phyloP scores from a whole-genome alignment of 2,113 vertebrate genomes.

The Synchiropus splendidus region DNA sequence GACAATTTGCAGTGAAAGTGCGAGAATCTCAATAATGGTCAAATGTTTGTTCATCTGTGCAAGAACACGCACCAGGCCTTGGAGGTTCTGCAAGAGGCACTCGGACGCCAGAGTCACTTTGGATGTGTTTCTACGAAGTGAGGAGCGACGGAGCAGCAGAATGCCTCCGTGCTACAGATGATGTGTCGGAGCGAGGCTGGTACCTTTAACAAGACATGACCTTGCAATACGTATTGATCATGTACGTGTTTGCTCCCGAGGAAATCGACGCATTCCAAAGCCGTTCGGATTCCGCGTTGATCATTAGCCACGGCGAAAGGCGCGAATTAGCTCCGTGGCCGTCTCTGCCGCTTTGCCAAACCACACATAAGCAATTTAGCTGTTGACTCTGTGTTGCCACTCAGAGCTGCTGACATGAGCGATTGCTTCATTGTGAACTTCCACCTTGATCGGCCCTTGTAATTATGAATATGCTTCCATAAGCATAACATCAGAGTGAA shows the following conservation, averaged over 20 bases:
- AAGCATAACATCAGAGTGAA: conserved; percentile 42
- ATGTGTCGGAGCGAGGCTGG: no score
- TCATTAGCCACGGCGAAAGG: conserved; percentile 11
- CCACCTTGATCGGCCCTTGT: conserved; percentile 63
- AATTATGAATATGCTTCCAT: conserved; percentile 62
- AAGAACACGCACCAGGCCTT: conserved; percentile 9
- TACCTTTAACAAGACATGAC: background rate
- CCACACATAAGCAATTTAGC: conserved; percentile 43
- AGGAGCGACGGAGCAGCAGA: no score
- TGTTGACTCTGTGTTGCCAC: conserved; percentile 44
- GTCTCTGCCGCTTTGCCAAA: conserved; percentile 32
- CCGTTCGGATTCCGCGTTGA: no score
- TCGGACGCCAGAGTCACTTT: background rate
- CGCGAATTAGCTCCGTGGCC: conserved; percentile 1
- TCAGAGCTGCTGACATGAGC: conserved; percentile 56
- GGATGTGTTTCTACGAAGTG: no score
- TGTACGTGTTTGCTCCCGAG: conserved; percentile 1
- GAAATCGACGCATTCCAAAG: no score
- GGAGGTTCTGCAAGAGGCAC: conserved; percentile 8
- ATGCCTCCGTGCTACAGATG: no score
- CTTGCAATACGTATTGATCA: conserved; percentile 2
- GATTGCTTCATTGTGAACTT: conserved; percentile 54
- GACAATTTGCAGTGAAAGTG: conserved; percentile 18
- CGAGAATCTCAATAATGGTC: conserved; percentile 23
- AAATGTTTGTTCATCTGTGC: conserved; percentile 24